These are phyloP conservation scores for Falco biarmicus DNA, from an alignment of 2,797 vertebrate genomes.

Conservation along the genomic window DNA sequence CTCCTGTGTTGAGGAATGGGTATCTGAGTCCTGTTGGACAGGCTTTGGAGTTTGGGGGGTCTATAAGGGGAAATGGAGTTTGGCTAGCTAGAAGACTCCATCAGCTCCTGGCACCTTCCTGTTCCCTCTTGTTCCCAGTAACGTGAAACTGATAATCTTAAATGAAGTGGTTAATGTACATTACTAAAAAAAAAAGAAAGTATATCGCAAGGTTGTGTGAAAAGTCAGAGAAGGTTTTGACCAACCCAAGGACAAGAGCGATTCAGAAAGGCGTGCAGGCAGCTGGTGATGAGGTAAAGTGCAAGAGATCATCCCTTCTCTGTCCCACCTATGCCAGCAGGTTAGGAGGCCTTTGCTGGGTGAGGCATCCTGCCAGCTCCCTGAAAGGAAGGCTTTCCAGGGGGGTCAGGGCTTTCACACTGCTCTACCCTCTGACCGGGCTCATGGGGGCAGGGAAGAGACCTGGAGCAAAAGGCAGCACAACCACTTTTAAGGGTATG, in stretches of 20 bases:
- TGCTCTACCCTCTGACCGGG: background rate
- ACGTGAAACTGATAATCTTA: constrained; percentile 23
- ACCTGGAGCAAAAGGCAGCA: background rate
- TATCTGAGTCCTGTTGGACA: background rate
- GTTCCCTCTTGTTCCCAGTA: constrained; percentile 9
- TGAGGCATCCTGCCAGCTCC: background rate
- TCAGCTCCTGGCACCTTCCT: constrained; percentile 2
- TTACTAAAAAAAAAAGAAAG: background rate
- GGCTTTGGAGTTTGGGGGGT: background rate
- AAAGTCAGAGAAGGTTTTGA: background rate
- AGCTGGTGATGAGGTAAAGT: background rate
- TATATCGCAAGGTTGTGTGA: background rate
- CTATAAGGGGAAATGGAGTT: background rate
- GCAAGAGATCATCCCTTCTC: background rate
- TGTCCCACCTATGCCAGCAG: background rate
- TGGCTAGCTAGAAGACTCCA: background rate
- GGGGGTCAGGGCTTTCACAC: background rate
- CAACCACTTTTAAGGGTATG: background rate
- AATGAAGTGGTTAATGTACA: background rate
- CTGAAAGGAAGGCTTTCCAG: background rate
- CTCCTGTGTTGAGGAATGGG: background rate
- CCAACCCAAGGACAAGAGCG: fast-evolving
- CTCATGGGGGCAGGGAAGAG: background rate
- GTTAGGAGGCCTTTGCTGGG: background rate
- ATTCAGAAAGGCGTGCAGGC: background rate